Base-by-base conservation (phyloP, 2,797 vertebrate genomes). In the Todus mexicanus region DNA sequence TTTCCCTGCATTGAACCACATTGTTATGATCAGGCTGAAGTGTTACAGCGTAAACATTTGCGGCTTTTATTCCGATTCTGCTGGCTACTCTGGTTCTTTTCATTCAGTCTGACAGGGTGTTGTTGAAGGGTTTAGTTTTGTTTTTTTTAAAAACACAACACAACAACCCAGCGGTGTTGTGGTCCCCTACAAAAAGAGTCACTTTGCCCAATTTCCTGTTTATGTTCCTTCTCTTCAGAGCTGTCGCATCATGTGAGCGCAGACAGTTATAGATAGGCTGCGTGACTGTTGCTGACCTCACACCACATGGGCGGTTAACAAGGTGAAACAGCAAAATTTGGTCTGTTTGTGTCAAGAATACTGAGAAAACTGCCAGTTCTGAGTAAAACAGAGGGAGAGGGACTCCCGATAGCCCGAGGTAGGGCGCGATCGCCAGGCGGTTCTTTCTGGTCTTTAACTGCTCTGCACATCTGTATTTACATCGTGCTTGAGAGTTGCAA, bases 171-270 rank as follows among this genome's bases (percentile, higher is more conserved):
- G 48, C 3, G 0, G 70, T 65, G 57, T 45, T 92, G 74, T 90
- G 69, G 78, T 93, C 92, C 94, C 71, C 68, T 79, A 84, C 71
- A 71, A 81, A 80, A 88, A 84, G 95, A 95, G 90, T 93, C 61
- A 31, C 89, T 97, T 97, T 97, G 96, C 96, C 96, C 95, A 96
- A 85, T 97, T 97, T 97, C 96, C 97, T 97, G 97, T 97, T 97
- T 96, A 91, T 95, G 94, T 95, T 94, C 89, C 94, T 94, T 94
- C 89, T 79, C 87, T 93, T 84, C 70, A 10, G 93, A 87, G 85
- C 93, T 27, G 29, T 59, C 33, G 16, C 94, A 94, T 97, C 97
- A 97, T 97, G 97, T 97, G 97, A 97, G 94, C 81, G 7, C 76
- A 94, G 96, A 89, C 96, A 92, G 97, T 97, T 97, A 91, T 83